These are phyloP conservation scores for Desmophyllum pertusum DNA, from an alignment of 92 coral and sea anemone genomes.

Conservation along the genomic window DNA sequence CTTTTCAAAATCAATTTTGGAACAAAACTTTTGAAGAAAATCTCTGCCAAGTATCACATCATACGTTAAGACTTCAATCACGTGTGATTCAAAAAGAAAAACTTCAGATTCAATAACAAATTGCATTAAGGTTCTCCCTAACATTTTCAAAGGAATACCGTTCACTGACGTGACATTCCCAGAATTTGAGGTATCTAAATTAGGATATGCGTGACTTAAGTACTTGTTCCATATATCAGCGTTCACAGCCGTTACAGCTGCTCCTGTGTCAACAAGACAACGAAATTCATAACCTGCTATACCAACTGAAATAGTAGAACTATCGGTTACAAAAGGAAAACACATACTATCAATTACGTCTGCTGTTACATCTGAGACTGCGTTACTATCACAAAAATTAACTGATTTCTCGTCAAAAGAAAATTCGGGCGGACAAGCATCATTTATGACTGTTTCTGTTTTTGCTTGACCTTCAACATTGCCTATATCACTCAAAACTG, in stretches of 20 bases:
- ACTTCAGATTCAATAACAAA: constrained; percentile 16
- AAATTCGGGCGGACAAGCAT: too few relatives aligned
- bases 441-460: too few relatives aligned
- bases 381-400: too few relatives aligned
- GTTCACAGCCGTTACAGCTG: constrained; percentile 38
- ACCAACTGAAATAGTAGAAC: neutral
- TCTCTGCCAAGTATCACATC: constrained; percentile 47
- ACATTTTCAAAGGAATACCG: constrained; percentile 11
- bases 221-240: constrained; percentile 16
- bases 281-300: neutral
- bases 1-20: constrained; percentile 10
- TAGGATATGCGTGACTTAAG: constrained; percentile 18
- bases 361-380: too few relatives aligned
- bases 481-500: too few relatives aligned
- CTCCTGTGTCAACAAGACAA: constrained; percentile 28
- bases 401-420: too few relatives aligned
- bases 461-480: too few relatives aligned
- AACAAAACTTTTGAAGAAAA: constrained; percentile 33
- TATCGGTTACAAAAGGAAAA: neutral
- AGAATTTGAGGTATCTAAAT: neutral
- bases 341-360: neutral
- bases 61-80: constrained; percentile 31
- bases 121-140: constrained; percentile 17
- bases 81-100: constrained; percentile 14
- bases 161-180: neutral